Conservation (phyloP, 2,888 invertebrate species). For the Lampropteryx suffumata region DNA sequence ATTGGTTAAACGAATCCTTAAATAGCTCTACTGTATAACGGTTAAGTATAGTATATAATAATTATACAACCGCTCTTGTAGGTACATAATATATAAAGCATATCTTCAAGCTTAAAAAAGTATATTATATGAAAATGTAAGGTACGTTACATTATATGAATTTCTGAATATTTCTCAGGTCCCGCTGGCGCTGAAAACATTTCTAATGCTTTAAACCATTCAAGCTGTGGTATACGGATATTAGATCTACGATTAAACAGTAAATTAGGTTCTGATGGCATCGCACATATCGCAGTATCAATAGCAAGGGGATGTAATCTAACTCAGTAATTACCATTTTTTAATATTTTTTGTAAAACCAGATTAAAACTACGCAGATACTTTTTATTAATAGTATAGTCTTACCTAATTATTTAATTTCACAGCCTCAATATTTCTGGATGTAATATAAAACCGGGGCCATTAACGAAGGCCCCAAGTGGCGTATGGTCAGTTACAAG, state of each 20-base stretch:
- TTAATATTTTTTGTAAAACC: too few relatives aligned
- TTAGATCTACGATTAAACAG: constrained; percentile 73
- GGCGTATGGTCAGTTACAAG: constrained; percentile 78
- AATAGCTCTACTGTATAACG: too few relatives aligned
- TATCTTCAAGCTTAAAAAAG: too few relatives aligned
- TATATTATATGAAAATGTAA: too few relatives aligned
- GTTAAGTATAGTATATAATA: too few relatives aligned
- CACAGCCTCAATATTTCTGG: constrained; percentile 73
- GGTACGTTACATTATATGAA: too few relatives aligned
- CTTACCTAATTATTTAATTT: background rate
- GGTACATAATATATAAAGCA: too few relatives aligned
- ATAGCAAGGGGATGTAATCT: constrained; percentile 76
- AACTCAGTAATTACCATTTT: constrained; percentile 53
- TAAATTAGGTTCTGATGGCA: constrained; percentile 70
- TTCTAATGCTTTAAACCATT: constrained; percentile 67
- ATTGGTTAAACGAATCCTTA: too few relatives aligned
- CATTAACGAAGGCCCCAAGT: constrained; percentile 64
- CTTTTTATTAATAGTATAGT: background rate
- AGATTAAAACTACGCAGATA: too few relatives aligned
- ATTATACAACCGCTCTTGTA: too few relatives aligned
- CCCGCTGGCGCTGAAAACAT: constrained; percentile 67
- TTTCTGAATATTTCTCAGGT: constrained; percentile 51
- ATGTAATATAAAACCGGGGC: constrained; percentile 70
- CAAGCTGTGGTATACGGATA: constrained; percentile 61
- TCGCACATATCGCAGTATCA: constrained; percentile 71